Conservation (phyloP, 2,797 vertebrate species). For the Macrochelys suwanniensis region DNA sequence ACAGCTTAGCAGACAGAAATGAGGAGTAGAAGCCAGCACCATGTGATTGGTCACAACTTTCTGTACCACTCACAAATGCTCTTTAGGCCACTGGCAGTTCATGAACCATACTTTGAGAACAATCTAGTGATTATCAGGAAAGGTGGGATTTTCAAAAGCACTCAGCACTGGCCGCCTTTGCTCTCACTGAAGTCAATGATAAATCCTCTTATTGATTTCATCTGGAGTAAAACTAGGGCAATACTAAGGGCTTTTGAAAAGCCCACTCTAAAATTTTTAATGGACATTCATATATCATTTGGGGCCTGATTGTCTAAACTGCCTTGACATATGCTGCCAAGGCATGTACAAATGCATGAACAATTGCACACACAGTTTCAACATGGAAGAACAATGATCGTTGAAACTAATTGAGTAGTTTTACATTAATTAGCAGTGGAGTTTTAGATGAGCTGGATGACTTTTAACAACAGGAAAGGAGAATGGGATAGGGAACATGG, state of each 20-base stretch:
- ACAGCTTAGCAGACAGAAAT: neutral
- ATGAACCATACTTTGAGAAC: neutral
- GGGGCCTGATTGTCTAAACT: neutral
- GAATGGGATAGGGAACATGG: conserved; percentile 36
- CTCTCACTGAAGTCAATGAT: conserved; percentile 48
- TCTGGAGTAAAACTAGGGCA: conserved; percentile 52
- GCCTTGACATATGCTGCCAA: neutral
- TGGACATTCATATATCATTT: neutral
- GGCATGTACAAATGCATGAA: neutral
- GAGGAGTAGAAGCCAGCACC: neutral
- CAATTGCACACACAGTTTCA: neutral
- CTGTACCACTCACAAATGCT: neutral
- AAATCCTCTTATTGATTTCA: conserved; percentile 60
- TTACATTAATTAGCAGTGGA: neutral
- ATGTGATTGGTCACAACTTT: neutral
- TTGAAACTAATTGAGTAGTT: neutral
- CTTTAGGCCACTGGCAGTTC: neutral
- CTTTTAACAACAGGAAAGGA: conserved; percentile 40
- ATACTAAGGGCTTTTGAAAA: conserved; percentile 44
- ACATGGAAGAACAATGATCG: neutral
- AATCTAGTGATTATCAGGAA: conserved; percentile 3
- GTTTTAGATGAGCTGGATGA: neutral
- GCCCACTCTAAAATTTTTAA: conserved; percentile 8
- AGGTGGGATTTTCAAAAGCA: conserved; percentile 31
- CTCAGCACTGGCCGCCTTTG: conserved; percentile 45